These are phyloP conservation scores for Acheta domesticus DNA, from an alignment of 2,888 invertebrate species.

Conservation along the genomic window DNA sequence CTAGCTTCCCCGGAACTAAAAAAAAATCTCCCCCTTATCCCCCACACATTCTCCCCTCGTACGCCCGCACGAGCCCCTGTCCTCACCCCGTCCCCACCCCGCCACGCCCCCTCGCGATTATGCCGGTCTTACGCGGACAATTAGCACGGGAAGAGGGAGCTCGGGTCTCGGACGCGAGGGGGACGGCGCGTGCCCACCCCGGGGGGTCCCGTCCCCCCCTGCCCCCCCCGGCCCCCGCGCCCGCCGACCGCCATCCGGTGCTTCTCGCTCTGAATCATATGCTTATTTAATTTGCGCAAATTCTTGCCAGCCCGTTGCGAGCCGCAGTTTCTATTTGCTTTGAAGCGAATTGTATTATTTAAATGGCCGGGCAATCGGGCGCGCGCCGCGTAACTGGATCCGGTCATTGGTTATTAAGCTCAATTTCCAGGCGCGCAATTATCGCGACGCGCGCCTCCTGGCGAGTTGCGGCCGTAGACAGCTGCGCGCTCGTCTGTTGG, in stretches of 20 bases:
- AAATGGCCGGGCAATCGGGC: background rate
- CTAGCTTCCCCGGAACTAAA: no score
- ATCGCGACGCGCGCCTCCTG: background rate
- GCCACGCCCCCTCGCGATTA: conserved; percentile 4
- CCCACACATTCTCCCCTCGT: no score
- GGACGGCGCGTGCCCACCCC: background rate
- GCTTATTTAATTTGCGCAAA: background rate
- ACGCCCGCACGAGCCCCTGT: no score
- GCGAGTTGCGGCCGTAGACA: no score
- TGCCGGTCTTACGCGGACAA: conserved; percentile 1
- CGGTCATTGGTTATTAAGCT: background rate
- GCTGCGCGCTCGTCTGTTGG: no score
- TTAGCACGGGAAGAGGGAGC: background rate
- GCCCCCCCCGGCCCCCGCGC: background rate
- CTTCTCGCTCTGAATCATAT: background rate
- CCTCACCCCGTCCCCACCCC: no score
- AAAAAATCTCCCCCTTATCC: no score
- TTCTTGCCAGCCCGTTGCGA: background rate
- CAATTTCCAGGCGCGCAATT: background rate
- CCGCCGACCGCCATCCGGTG: background rate
- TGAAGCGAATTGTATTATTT: conserved; percentile 6
- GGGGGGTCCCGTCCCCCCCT: background rate
- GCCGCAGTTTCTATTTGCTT: conserved; percentile 6
- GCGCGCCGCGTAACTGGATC: background rate
- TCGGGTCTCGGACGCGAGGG: background rate